A percentile compares a stretch with the other conserved stretches of the same genome.
Evolutionary conservation across 2,797 vertebrate genomes (phyloP).

Genomic region (Sparidentex hasta): DNA sequence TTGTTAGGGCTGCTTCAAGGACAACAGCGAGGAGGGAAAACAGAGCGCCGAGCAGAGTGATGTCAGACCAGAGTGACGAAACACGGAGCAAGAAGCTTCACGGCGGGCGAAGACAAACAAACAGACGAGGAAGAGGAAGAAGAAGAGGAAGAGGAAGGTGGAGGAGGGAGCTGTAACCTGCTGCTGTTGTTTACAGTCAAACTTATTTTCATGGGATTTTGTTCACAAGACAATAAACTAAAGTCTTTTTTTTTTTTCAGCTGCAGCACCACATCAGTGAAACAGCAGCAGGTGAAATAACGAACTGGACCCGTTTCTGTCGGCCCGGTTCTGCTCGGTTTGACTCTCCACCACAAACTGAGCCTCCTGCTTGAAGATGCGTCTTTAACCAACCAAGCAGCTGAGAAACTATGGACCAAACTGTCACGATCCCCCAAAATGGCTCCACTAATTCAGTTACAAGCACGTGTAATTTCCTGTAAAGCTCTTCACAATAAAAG

Average conservation of each 20-base stretch:
- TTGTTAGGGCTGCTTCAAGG: slow-evolving; percentile 77
- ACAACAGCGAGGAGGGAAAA: slow-evolving; percentile 57
- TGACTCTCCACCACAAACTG: too few species aligned
- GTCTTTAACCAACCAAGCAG: too few species aligned
- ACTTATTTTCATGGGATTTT: not conserved
- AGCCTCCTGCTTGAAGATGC: too few species aligned
- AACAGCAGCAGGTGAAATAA: not conserved
- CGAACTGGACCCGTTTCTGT: too few species aligned
- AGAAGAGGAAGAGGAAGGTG: not conserved
- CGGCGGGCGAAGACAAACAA: slow-evolving; percentile 1
- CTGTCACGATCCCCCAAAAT: too few species aligned
- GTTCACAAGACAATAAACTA: not conserved
- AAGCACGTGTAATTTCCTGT: too few species aligned
- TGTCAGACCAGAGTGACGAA: slow-evolving; percentile 61
- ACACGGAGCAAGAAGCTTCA: slow-evolving; percentile 49
- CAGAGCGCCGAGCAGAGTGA: slow-evolving; percentile 23
- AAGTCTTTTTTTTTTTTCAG: not conserved
- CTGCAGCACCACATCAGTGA: not conserved
- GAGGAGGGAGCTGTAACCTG: not conserved
- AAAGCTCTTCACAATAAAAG: too few species aligned
- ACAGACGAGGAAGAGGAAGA: not conserved
- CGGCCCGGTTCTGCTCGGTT: too few species aligned
- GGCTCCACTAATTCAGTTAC: too few species aligned
- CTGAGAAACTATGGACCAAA: too few species aligned
- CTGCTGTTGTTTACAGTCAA: not conserved